Conservation (phyloP, 2,888 invertebrate species). For the Tridacna crocea region DNA sequence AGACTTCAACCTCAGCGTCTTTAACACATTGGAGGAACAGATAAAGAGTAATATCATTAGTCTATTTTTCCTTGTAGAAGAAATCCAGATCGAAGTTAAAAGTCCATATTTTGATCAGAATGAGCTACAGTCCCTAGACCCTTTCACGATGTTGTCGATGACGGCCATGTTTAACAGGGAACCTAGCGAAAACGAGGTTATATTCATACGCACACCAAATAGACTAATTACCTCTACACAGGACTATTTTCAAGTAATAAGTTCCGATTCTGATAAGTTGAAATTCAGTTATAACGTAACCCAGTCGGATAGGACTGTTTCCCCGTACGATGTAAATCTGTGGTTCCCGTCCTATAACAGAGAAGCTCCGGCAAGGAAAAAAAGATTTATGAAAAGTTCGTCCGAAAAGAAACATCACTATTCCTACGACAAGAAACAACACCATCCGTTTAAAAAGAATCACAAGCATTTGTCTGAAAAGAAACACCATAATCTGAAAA, state of each 20-base stretch:
- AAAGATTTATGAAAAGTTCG: neutral
- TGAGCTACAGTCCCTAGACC: slow-evolving; percentile 1
- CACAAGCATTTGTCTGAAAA: neutral
- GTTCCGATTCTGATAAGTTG: neutral
- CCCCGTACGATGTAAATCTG: slow-evolving; percentile 6
- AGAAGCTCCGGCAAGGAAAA: neutral
- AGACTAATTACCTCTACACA: slow-evolving; percentile 36
- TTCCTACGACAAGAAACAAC: neutral
- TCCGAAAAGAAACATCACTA: neutral
- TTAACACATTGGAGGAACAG: no score
- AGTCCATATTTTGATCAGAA: slow-evolving; percentile 29
- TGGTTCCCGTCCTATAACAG: neutral
- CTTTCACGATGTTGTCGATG: slow-evolving; percentile 33
- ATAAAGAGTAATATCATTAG: no score
- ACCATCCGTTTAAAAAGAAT: neutral
- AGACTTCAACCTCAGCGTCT: no score
- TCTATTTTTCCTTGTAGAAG: no score
- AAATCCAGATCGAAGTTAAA: neutral
- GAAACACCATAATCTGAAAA: no score
- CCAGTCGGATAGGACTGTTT: neutral
- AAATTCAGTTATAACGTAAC: slow-evolving; percentile 3
- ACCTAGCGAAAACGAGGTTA: slow-evolving; percentile 28
- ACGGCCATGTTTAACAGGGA: slow-evolving; percentile 18
- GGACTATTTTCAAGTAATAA: neutral
- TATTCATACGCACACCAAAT: slow-evolving; percentile 37